Evolutionary conservation across 2,888 invertebrate species (phyloP).

Genomic region (Hirtodrosophila histrioides): DNA sequence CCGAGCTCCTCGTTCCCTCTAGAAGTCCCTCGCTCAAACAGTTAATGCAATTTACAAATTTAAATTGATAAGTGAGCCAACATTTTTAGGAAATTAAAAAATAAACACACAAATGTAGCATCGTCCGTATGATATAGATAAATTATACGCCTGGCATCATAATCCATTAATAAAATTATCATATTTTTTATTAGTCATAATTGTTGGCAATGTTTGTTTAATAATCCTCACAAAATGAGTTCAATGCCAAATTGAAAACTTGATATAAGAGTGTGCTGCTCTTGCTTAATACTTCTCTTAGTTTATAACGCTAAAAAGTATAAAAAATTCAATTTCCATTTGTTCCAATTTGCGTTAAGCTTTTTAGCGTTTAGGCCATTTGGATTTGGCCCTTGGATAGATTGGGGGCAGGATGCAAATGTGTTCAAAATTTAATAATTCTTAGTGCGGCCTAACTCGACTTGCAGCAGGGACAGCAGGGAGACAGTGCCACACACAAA

Average conservation of each 20-base stretch:
- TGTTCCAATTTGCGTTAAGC: constrained; percentile 66
- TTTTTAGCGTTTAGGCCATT: constrained; percentile 48
- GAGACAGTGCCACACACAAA: constrained; percentile 37
- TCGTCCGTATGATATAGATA: constrained; percentile 34
- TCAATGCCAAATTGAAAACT: constrained; percentile 13
- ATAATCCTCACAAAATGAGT: constrained; percentile 4
- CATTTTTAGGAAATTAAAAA: constrained; percentile 27
- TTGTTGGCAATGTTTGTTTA: constrained; percentile 32
- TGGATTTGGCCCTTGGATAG: constrained; percentile 27
- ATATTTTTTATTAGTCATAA: constrained; percentile 65
- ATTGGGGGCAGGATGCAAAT: constrained; percentile 51
- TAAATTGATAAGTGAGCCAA: constrained; percentile 77
- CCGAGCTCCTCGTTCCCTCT: constrained; percentile 1
- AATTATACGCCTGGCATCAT: constrained; percentile 57
- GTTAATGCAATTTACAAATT: constrained; percentile 77
- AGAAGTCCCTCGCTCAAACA: constrained; percentile 33
- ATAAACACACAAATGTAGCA: background rate
- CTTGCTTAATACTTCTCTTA: too few species aligned
- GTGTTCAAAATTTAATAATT: constrained; percentile 74
- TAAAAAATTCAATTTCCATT: constrained; percentile 63
- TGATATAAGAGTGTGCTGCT: too few species aligned
- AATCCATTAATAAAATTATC: constrained; percentile 79
- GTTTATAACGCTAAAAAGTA: background rate
- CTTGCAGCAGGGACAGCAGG: constrained; percentile 7
- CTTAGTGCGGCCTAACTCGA: constrained; percentile 45